Conservation (phyloP, 2,113 vertebrate species). For the Nesoenas mayeri region DNA sequence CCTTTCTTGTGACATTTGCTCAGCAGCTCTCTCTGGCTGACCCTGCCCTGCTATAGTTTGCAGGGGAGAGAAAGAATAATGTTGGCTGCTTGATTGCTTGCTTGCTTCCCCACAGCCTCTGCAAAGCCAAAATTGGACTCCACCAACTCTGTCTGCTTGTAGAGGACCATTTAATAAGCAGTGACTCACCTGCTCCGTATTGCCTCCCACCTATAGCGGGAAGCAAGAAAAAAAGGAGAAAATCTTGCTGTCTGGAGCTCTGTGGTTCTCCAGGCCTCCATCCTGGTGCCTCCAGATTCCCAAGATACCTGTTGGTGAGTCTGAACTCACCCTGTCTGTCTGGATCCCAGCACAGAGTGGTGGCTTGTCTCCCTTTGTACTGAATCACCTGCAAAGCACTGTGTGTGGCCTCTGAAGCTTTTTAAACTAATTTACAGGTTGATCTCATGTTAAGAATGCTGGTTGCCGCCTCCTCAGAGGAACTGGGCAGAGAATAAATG, state of each 20-base stretch:
- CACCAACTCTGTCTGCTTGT: neutral
- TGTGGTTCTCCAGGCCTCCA: neutral
- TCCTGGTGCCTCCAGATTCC: rapidly evolving
- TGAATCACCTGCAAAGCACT: neutral
- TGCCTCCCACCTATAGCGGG: neutral
- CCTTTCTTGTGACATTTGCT: neutral
- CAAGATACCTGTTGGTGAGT: neutral
- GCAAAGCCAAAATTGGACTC: neutral
- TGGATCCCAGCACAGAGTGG: neutral
- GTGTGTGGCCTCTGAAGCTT: neutral
- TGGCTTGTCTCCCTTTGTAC: neutral
- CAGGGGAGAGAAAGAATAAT: neutral
- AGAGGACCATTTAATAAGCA: neutral
- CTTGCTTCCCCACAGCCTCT: neutral
- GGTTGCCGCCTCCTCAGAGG: neutral
- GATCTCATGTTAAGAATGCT: neutral
- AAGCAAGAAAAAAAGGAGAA: neutral
- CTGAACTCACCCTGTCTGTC: neutral
- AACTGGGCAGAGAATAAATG: neutral
- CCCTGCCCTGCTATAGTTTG: neutral
- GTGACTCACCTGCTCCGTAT: neutral
- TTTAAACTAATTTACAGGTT: neutral
- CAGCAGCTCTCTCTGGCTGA: neutral
- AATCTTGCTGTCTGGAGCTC: neutral
- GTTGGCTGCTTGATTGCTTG: neutral